These are phyloP conservation scores for Lasioglossum morio DNA, from an alignment of 2,888 invertebrate species.

Conservation along the genomic window DNA sequence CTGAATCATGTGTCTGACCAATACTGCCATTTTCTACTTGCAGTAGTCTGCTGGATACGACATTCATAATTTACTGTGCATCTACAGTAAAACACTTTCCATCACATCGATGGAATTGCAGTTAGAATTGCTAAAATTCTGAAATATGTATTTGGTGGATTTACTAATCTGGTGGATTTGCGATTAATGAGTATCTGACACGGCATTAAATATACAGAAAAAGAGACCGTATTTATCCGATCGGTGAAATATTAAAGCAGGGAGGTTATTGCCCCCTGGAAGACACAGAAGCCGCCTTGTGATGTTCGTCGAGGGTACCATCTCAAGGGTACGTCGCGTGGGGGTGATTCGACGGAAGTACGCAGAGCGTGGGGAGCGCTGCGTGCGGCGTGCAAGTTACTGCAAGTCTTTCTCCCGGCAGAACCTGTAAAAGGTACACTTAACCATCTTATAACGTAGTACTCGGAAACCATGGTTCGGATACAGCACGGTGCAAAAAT, in stretches of 20 bases:
- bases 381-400: not conserved
- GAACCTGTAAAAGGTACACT: not conserved
- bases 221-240: not conserved
- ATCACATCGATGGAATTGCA: not conserved
- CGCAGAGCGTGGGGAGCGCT: not conserved
- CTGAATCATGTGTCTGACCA: not conserved
- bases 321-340: not conserved
- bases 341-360: not conserved
- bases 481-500: not conserved
- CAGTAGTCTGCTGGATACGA: not conserved
- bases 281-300: not conserved
- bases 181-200: not conserved
- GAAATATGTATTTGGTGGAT: not conserved
- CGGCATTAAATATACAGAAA: not conserved
- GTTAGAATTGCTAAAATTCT: not conserved
- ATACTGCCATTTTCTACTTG: not conserved
- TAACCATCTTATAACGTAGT: not conserved
- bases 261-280: not conserved
- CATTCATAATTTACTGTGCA: not conserved
- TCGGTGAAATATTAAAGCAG: not conserved
- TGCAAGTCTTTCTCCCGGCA: not conserved
- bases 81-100: not conserved
- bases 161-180: not conserved
- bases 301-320: conserved; percentile 4
- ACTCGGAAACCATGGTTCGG: not conserved